Conservation (phyloP, 2,797 vertebrate genomes). For the Morelia viridis region DNA sequence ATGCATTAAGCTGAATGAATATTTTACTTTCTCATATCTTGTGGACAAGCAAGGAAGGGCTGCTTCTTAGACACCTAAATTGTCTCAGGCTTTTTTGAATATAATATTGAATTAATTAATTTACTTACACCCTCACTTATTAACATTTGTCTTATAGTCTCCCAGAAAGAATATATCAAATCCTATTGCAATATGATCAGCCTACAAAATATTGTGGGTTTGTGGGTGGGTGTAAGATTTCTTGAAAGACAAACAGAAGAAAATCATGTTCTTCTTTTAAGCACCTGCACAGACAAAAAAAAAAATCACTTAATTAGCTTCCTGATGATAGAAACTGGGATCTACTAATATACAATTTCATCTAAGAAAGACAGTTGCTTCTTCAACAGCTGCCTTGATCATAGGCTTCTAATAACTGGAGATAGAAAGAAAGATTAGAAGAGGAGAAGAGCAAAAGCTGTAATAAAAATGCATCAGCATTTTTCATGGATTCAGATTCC, state of each 20-base stretch:
- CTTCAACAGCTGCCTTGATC: slow-evolving; percentile 59
- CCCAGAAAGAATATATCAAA: slow-evolving; percentile 56
- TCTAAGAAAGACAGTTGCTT: slow-evolving; percentile 55
- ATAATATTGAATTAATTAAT: background rate
- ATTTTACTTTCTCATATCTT: background rate
- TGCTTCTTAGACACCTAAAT: background rate
- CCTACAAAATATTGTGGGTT: slow-evolving; percentile 48
- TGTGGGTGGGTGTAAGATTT: slow-evolving; percentile 1
- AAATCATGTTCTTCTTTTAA: slow-evolving; percentile 50
- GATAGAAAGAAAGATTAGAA: slow-evolving; percentile 19
- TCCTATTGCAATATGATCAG: slow-evolving; percentile 57
- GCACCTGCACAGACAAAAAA: slow-evolving; percentile 54
- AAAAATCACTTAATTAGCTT: slow-evolving; percentile 54
- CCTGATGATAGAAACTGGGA: slow-evolving; percentile 56
- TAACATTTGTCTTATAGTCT: slow-evolving; percentile 46
- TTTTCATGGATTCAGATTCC: slow-evolving; percentile 49
- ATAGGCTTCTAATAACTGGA: slow-evolving; percentile 41
- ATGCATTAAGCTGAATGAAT: background rate
- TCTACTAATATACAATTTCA: slow-evolving; percentile 47
- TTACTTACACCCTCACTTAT: slow-evolving; percentile 40
- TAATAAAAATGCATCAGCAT: slow-evolving; percentile 23
- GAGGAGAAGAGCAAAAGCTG: slow-evolving; percentile 13
- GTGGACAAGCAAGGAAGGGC: background rate
- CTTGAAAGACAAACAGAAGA: slow-evolving; percentile 59
- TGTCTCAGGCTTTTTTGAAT: background rate